phyloP scores from a whole-genome alignment of 2,888 invertebrate species.

The Pandemis heparana region DNA sequence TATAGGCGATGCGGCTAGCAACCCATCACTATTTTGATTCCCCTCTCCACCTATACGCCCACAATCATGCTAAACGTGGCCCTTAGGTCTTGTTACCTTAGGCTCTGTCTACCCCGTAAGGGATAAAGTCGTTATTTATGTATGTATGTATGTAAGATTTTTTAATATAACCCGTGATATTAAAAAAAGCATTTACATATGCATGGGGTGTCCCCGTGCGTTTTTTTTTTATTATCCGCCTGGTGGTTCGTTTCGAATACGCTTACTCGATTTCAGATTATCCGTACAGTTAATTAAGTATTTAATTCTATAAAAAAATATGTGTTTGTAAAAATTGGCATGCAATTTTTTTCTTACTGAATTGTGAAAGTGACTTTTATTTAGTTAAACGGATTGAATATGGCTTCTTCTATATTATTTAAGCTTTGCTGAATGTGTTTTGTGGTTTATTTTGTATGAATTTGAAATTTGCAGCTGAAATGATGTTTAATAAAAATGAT shows the following conservation, averaged over 20 bases:
- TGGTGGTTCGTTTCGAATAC: conserved; percentile 18
- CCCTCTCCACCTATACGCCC: too few species aligned
- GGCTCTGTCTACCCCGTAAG: too few species aligned
- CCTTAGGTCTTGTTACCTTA: too few species aligned
- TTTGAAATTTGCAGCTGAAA: conserved; percentile 22
- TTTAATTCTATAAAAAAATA: conserved; percentile 42
- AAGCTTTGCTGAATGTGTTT: conserved; percentile 72
- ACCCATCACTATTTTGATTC: too few species aligned
- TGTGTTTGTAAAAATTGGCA: conserved; percentile 54
- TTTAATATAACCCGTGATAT: neutral
- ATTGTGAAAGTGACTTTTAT: conserved; percentile 39
- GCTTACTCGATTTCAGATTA: conserved; percentile 22
- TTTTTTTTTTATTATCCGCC: neutral
- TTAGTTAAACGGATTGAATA: conserved; percentile 42
- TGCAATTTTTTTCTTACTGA: conserved; percentile 49
- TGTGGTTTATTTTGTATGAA: conserved; percentile 30
- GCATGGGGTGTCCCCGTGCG: neutral
- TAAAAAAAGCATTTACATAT: neutral
- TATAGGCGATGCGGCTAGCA: too few species aligned
- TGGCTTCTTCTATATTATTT: conserved; percentile 80
- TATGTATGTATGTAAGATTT: too few species aligned
- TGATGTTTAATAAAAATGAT: conserved; percentile 39
- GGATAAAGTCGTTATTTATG: too few species aligned
- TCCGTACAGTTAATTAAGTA: conserved; percentile 46
- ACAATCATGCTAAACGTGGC: too few species aligned